phyloP scores from a whole-genome alignment of 2,797 vertebrate genomes.

The Eulemur coronatus region DNA sequence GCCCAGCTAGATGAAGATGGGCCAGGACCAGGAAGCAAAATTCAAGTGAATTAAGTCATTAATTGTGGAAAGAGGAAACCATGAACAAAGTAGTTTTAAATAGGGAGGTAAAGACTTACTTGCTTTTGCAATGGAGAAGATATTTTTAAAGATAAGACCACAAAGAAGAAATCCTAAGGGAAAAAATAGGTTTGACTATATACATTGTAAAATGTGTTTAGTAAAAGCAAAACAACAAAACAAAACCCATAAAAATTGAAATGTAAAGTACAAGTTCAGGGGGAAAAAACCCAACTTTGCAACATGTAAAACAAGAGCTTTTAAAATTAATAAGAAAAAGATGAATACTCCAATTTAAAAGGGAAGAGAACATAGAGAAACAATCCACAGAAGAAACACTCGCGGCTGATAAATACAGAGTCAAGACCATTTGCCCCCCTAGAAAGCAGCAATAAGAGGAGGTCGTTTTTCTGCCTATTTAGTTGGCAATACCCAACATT shows the following conservation, averaged over 20 bases:
- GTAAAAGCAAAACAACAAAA: neutral
- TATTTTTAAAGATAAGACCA: neutral
- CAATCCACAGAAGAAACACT: neutral
- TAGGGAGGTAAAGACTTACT: neutral
- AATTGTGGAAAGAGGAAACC: neutral
- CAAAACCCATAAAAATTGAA: neutral
- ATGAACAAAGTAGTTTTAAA: neutral
- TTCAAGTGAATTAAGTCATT: neutral
- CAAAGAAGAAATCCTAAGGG: neutral
- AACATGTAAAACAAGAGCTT: neutral
- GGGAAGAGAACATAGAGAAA: neutral
- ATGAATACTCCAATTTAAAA: neutral
- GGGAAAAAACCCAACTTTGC: neutral
- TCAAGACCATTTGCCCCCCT: neutral
- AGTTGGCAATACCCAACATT: neutral
- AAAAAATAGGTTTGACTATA: neutral
- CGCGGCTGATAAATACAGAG: neutral
- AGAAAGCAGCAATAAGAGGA: neutral
- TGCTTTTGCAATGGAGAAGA: neutral
- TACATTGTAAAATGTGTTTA: neutral
- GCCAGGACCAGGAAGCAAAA: neutral
- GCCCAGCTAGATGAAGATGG: neutral
- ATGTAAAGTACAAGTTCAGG: neutral
- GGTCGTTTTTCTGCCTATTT: neutral
- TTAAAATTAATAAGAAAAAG: constrained; percentile 5